Conservation (phyloP, 2,113 vertebrate genomes). For the Meriones unguiculatus region DNA sequence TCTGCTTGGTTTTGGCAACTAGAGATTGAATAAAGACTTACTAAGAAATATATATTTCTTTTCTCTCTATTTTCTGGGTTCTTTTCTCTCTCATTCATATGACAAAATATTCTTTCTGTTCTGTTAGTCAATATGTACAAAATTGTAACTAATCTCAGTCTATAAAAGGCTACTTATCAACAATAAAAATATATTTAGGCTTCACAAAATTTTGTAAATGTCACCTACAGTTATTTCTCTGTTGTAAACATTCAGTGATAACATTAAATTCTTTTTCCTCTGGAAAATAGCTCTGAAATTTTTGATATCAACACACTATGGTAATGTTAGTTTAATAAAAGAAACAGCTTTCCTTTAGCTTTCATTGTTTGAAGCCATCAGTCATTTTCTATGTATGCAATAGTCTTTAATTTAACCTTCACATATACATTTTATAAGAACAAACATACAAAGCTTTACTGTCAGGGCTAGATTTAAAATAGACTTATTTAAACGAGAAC, state of each 20-base stretch:
- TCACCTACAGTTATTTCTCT: background rate
- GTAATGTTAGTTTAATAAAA: background rate
- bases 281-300: constrained; percentile 43
- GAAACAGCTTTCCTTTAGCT: background rate
- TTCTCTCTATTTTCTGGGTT: background rate
- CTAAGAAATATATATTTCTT: constrained; percentile 29
- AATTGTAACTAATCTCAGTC: background rate
- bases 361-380: constrained; percentile 48
- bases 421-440: constrained; percentile 12
- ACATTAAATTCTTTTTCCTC: background rate
- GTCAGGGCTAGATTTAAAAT: constrained; percentile 19
- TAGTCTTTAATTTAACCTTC: background rate
- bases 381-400: background rate
- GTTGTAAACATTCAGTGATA: constrained; percentile 6
- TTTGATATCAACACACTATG: background rate
- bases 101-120: constrained; percentile 38
- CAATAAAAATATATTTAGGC: constrained; percentile 47
- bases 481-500: background rate
- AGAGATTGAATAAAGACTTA: background rate
- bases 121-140: constrained; percentile 27
- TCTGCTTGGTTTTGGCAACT: constrained; percentile 24
- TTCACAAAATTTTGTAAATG: background rate
- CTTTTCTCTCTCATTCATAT: background rate
- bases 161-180: constrained; percentile 35
- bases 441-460: background rate